Evolutionary conservation across 2,888 invertebrate genomes (phyloP).

Genomic region (Scaptomyza polygonia): DNA sequence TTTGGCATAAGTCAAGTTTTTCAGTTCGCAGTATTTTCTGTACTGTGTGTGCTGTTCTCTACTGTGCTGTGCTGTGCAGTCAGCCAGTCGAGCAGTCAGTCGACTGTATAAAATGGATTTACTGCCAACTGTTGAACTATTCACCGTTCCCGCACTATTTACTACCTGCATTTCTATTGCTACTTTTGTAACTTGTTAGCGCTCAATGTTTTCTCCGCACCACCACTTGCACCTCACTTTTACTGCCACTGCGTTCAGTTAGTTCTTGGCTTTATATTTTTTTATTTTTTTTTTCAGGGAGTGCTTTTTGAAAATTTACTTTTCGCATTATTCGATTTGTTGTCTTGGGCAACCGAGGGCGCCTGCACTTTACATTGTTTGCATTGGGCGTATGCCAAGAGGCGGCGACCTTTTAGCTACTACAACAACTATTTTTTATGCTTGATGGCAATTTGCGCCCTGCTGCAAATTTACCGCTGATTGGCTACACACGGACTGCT

Average conservation of each 20-base stretch:
- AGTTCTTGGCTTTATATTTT: conserved; percentile 1
- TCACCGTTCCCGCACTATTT: conserved; percentile 61
- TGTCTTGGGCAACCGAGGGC: conserved; percentile 73
- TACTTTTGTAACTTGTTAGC: conserved; percentile 80
- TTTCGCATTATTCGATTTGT: conserved; percentile 80
- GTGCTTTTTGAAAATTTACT: conserved; percentile 75
- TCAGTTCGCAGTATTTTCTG: conserved; percentile 27
- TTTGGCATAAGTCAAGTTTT: conserved; percentile 77
- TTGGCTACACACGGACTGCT: conserved; percentile 63
- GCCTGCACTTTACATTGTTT: conserved; percentile 71
- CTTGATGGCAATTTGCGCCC: conserved; percentile 79
- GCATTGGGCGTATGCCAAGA: conserved; percentile 43
- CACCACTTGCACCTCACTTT: conserved; percentile 27
- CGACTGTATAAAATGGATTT: conserved; percentile 80
- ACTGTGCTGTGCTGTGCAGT: conserved; percentile 47
- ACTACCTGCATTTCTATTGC: conserved; percentile 80
- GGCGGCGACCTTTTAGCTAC: conserved; percentile 62
- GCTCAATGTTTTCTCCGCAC: conserved; percentile 28
- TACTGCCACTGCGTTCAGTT: conserved; percentile 52
- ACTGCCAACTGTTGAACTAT: conserved; percentile 80
- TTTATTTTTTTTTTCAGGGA: conserved; percentile 12
- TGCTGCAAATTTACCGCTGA: conserved; percentile 77
- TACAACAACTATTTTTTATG: conserved; percentile 70
- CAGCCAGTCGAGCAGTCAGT: conserved; percentile 67
- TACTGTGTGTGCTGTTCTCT: conserved; percentile 33